Evolutionary conservation across 2,888 invertebrate genomes (phyloP).

Genomic region (Acronicta alni): DNA sequence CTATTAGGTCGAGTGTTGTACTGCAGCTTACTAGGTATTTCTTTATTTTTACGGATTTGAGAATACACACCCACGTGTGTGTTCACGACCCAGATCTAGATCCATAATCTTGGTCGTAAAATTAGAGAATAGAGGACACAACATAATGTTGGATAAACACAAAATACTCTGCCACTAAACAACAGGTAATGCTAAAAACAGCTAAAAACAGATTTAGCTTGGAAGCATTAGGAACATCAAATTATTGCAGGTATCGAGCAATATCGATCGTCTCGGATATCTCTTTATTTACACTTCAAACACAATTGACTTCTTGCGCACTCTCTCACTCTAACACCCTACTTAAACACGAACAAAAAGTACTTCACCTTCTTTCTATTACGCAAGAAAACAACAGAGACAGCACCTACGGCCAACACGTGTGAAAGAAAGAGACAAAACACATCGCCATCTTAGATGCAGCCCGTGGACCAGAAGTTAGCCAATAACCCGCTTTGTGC

Average conservation of each 20-base stretch:
- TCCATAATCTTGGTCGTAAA: too few species aligned
- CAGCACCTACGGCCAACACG: slow-evolving; percentile 54
- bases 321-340: slow-evolving; percentile 73
- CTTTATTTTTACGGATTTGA: too few species aligned
- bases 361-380: slow-evolving; percentile 81
- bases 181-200: too few species aligned
- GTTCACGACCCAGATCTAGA: too few species aligned
- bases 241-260: slow-evolving; percentile 46
- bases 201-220: too few species aligned
- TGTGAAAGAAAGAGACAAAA: slow-evolving; percentile 69
- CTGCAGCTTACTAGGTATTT: too few species aligned
- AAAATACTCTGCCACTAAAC: too few species aligned
- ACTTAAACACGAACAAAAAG: slow-evolving; percentile 79
- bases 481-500: slow-evolving; percentile 80
- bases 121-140: too few species aligned
- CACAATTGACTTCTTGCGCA: slow-evolving; percentile 75
- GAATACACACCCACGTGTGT: too few species aligned
- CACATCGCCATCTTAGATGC: slow-evolving; percentile 87
- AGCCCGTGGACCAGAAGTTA: slow-evolving; percentile 86
- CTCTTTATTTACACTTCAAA: slow-evolving; percentile 82
- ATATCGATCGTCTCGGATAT: slow-evolving; percentile 73
- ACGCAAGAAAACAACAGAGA: slow-evolving; percentile 80
- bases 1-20: too few species aligned
- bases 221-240: slow-evolving; percentile 15
- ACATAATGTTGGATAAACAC: too few species aligned